Conservation (phyloP, 1,140 invertebrate genomes). For the Drosophila hydei region DNA sequence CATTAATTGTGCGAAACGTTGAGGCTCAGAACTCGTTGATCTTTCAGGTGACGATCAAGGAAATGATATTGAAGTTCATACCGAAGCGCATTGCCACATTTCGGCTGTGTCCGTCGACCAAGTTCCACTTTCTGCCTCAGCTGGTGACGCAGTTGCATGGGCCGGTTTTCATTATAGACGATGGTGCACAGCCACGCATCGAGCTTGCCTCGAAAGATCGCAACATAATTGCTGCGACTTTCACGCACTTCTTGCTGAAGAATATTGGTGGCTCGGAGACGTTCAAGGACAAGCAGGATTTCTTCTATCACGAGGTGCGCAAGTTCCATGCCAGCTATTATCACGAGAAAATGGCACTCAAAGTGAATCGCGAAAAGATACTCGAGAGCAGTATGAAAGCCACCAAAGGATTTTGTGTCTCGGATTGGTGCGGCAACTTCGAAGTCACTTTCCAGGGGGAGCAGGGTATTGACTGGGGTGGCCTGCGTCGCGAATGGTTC, state of each 20-base stretch:
- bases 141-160: conserved; percentile 84
- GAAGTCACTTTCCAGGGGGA: conserved; percentile 96
- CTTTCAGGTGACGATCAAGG: conserved; percentile 93
- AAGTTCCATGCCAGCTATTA: conserved; percentile 93
- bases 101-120: conserved; percentile 95
- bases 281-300: conserved; percentile 97
- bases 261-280: conserved; percentile 98
- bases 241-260: conserved; percentile 95
- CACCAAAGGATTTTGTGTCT: conserved; percentile 89
- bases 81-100: conserved; percentile 96
- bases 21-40: conserved; percentile 80
- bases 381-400: conserved; percentile 93
- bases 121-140: conserved; percentile 88
- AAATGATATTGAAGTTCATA: conserved; percentile 96
- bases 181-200: conserved; percentile 94
- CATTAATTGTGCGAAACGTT: conserved; percentile 51
- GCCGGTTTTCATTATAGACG: conserved; percentile 90
- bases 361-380: conserved; percentile 91
- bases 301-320: conserved; percentile 96
- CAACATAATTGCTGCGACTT: conserved; percentile 96
- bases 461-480: conserved; percentile 97
- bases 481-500: conserved; percentile 96
- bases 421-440: conserved; percentile 96
- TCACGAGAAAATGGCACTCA: conserved; percentile 93
- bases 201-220: conserved; percentile 92